Conservation (phyloP, 1,140 invertebrate genomes). For the Oedothorax gibbosus region DNA sequence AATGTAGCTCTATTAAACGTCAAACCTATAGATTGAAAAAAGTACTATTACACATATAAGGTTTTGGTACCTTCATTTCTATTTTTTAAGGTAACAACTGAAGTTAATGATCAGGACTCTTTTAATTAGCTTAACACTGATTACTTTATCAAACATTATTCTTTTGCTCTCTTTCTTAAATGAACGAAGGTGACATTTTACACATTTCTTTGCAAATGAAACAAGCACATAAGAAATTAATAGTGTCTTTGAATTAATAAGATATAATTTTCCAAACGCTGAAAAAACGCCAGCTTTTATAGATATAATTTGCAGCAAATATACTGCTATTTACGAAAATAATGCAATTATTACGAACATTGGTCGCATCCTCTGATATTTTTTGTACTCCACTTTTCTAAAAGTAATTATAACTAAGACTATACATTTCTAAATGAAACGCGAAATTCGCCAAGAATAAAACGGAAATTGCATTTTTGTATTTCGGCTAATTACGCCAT, state of each 20-base stretch:
- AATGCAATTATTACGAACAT: slow-evolving; percentile 48
- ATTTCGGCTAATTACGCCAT: slow-evolving; percentile 59
- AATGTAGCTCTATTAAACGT: too few relatives aligned
- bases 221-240: slow-evolving; percentile 14
- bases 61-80: too few relatives aligned
- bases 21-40: too few relatives aligned
- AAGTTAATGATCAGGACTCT: background rate
- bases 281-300: slow-evolving; percentile 1
- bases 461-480: slow-evolving; percentile 60
- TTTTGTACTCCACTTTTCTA: slow-evolving; percentile 19
- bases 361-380: background rate
- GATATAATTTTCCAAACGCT: slow-evolving; percentile 20
- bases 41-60: too few relatives aligned
- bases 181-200: slow-evolving; percentile 15
- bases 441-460: slow-evolving; percentile 33
- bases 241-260: slow-evolving; percentile 34
- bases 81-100: too few relatives aligned
- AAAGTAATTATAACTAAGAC: slow-evolving; percentile 51
- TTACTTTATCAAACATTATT: slow-evolving; percentile 17
- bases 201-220: background rate
- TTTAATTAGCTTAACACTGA: slow-evolving; percentile 18
- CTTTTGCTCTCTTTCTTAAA: slow-evolving; percentile 15
- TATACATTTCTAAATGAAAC: slow-evolving; percentile 16
- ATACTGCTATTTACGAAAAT: slow-evolving; percentile 42
- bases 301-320: slow-evolving; percentile 44